Evolutionary conservation across 35 echinoderm and acorn worm genomes (phyloP).

Genomic region (Heliocidaris erythrogramma): DNA sequence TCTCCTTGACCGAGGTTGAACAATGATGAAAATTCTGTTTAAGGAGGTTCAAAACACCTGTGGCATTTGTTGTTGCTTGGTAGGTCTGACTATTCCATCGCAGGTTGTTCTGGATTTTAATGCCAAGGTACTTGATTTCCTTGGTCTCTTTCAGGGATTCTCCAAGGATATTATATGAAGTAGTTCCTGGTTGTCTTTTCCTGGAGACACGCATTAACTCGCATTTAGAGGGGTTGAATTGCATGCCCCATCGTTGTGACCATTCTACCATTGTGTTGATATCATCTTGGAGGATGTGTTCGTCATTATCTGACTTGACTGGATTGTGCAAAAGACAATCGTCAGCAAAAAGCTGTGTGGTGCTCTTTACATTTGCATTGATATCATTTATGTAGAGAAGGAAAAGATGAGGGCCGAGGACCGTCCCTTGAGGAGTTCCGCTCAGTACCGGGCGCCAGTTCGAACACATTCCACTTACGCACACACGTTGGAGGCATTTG

Average conservation of each 20-base stretch:
- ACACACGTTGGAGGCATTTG: neutral
- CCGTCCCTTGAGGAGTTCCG: no score
- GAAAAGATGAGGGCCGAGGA: constrained; percentile 58
- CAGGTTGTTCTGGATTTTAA: no score
- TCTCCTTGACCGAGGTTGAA: no score
- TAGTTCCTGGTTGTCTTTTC: constrained; percentile 4
- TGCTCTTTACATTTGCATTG: neutral
- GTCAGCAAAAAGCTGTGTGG: constrained; percentile 32
- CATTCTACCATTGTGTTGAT: neutral
- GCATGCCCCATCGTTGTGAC: neutral
- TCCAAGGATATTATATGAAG: no score
- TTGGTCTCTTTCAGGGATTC: no score
- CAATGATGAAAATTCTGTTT: no score
- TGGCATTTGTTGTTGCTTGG: no score
- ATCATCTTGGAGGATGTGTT: constrained; percentile 44
- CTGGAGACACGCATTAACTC: neutral
- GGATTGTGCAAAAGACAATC: constrained; percentile 22
- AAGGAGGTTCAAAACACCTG: no score
- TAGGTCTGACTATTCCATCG: no score
- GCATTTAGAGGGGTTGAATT: neutral
- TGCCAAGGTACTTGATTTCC: no score
- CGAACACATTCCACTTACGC: neutral
- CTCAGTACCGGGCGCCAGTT: constrained; percentile 48
- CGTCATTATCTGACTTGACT: neutral
- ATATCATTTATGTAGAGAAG: constrained; percentile 38